Conservation (phyloP, 30 jellyfish, hydroid and myxozoan species). For the Aurelia aurita complex sp. Pacific region DNA sequence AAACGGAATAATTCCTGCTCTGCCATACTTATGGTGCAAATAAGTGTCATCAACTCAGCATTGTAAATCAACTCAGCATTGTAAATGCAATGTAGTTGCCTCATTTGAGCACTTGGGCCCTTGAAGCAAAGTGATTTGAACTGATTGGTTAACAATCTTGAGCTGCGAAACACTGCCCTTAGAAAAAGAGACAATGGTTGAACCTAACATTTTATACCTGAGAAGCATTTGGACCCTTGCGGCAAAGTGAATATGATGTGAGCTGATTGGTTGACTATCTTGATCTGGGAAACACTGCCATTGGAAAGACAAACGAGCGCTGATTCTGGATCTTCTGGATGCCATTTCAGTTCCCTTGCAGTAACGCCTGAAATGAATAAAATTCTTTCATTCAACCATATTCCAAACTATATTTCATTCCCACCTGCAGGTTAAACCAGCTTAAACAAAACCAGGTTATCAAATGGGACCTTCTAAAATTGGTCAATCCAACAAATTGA, state of each 20-base stretch:
- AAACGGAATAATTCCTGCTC: no score
- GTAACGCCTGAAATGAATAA: constrained; percentile 50
- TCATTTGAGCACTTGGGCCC: constrained; percentile 54
- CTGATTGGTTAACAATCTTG: constrained; percentile 25
- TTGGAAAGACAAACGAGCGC: constrained; percentile 71
- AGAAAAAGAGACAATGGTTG: no score
- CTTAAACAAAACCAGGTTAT: no score
- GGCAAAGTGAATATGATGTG: constrained; percentile 32
- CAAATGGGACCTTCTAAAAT: no score
- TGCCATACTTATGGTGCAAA: no score
- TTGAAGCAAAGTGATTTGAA: constrained; percentile 29
- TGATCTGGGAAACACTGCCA: constrained; percentile 69
- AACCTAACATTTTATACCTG: constrained; percentile 39
- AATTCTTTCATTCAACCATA: neutral
- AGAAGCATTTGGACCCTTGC: constrained; percentile 5
- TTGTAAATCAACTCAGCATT: no score
- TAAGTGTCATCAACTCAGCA: no score
- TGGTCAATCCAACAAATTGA: no score
- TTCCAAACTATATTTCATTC: no score
- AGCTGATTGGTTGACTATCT: constrained; percentile 26
- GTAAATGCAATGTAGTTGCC: no score
- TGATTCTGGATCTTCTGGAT: constrained; percentile 77
- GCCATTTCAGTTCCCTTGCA: constrained; percentile 69
- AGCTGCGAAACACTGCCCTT: constrained; percentile 19
- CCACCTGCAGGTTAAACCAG: no score